phyloP scores from a whole-genome alignment of 2,888 invertebrate species.

The Tineola bisselliella region DNA sequence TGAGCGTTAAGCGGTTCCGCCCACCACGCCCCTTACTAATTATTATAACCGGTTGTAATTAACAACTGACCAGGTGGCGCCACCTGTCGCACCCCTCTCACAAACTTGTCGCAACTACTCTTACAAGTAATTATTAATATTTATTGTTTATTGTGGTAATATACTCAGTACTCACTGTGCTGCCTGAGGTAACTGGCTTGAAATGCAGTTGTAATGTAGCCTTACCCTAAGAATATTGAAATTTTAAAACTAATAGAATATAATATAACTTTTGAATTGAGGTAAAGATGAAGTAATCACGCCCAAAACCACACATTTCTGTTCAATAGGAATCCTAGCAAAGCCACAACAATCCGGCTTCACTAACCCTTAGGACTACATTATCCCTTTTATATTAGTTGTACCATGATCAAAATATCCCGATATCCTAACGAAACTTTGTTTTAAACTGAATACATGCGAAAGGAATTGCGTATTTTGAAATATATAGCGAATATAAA shows the following conservation, averaged over 20 bases:
- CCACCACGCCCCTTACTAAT: slow-evolving; percentile 60
- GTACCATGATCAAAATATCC: not conserved
- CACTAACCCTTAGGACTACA: not conserved
- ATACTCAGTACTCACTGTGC: not conserved
- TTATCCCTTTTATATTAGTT: not conserved
- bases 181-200: not conserved
- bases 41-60: slow-evolving; percentile 65
- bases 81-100: slow-evolving; percentile 14
- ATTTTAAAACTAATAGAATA: too few relatives aligned
- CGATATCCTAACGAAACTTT: too few relatives aligned
- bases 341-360: not conserved
- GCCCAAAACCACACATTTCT: not conserved
- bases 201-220: not conserved
- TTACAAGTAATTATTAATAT: slow-evolving; percentile 1
- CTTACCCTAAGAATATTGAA: not conserved
- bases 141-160: not conserved
- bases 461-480: too few relatives aligned
- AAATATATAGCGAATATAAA: not conserved
- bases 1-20: slow-evolving; percentile 27
- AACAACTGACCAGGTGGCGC: slow-evolving; percentile 29
- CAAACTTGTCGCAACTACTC: slow-evolving; percentile 8
- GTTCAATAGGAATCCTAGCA: not conserved
- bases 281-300: not conserved
- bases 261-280: too few relatives aligned
- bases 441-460: too few relatives aligned